Evolutionary conservation across 53 echinoderm and acorn worm genomes (phyloP).

Genomic region (Luidia sarsii): DNA sequence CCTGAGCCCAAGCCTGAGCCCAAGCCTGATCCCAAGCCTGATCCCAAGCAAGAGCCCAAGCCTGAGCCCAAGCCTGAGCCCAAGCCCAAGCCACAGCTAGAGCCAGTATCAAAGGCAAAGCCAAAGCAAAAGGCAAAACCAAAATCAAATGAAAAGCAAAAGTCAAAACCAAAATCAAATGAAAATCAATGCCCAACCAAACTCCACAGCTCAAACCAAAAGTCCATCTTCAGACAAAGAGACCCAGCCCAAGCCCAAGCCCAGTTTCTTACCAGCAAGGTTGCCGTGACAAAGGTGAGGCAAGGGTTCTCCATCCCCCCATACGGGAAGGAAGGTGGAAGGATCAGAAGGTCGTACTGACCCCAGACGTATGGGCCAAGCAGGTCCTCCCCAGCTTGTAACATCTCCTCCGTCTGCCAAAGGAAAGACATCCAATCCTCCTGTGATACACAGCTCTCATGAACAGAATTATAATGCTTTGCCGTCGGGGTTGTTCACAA

Average conservation of each 20-base stretch:
- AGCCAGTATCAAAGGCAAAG: no score
- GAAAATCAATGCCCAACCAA: neutral
- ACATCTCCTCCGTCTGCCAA: conserved; percentile 86
- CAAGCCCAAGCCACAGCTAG: no score
- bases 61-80: no score
- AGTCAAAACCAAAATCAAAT: no score
- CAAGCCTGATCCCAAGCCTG: no score
- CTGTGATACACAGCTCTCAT: no score
- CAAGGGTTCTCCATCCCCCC: conserved; percentile 99
- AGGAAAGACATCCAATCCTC: neutral
- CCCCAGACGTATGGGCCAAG: conserved; percentile 91
- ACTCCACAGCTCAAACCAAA: neutral
- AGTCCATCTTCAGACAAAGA: neutral
- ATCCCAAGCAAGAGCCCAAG: no score
- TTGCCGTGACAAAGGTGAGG: conserved; percentile 95
- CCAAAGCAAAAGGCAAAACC: neutral
- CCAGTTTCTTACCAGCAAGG: conserved; percentile 72
- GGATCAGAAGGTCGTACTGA: conserved; percentile 89
- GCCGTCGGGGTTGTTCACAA: no score
- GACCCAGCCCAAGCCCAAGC: neutral
- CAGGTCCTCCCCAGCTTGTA: conserved; percentile 73
- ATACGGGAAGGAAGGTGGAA: conserved; percentile 95
- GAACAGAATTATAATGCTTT: no score
- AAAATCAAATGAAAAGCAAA: neutral
- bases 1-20: no score